These are phyloP conservation scores for Mustelus asterias DNA, from an alignment of 2,113 vertebrate species.

Conservation along the genomic window DNA sequence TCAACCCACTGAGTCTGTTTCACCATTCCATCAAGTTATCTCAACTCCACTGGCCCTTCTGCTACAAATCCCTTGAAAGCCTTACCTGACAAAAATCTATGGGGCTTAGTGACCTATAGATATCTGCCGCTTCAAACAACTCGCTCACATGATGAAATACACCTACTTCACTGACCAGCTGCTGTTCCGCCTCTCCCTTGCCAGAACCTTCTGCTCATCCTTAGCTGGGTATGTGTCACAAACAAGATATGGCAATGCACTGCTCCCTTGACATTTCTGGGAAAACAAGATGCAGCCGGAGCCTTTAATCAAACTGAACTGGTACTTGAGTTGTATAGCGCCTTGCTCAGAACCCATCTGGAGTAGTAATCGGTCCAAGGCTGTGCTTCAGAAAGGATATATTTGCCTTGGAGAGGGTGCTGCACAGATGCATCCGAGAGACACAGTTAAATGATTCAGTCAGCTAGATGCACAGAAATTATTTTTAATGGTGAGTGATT, in stretches of 20 bases:
- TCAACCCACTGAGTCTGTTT: background rate
- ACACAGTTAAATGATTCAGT: background rate
- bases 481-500: too few species aligned
- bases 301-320: background rate
- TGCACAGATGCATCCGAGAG: background rate
- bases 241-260: background rate
- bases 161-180: background rate
- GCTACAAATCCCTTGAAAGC: too few species aligned
- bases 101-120: too few species aligned
- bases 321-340: background rate
- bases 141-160: background rate
- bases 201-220: background rate
- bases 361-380: background rate
- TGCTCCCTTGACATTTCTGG: background rate
- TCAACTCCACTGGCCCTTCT: background rate
- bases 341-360: background rate
- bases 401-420: background rate
- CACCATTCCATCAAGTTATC: background rate
- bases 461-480: too few species aligned
- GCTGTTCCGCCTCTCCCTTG: background rate
- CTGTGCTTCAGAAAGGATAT: background rate
- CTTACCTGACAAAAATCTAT: background rate
- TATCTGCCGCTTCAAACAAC: background rate
- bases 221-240: background rate
- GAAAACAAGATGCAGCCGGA: background rate